Evolutionary conservation across 2,888 invertebrate genomes (phyloP), one percentile per base, ranked within the genome.

Genomic region (Zaprionus obscuricornis): DNA sequence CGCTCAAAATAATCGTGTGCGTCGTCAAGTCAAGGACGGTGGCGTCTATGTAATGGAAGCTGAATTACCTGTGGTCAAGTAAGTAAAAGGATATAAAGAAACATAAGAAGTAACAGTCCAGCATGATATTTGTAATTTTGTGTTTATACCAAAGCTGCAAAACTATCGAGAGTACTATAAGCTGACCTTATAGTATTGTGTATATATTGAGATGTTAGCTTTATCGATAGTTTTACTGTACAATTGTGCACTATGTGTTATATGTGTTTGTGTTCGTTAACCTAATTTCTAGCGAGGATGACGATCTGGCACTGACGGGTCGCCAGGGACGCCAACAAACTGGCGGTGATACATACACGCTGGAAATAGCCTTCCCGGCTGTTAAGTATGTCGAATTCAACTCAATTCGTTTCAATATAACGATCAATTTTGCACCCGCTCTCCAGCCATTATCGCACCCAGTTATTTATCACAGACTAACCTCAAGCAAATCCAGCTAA

Each of bases 351-450:
- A 96, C 96, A 85, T 97, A 97, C 93, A 95, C 93, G 92, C 93
- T 97, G 90, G 95, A 96, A 92, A 95, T 97, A 91, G 94, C 96
- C 89, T 97, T 97, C 94, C 96, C 96, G 89, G 95, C 96, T 88
- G 93, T 96, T 92, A 96, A 96, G 96, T 96, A 95, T 95, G 93
- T 93, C 83, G 59, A 57, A 45, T 36, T 50, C 56, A 65, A 37
- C 51, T 45, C 40, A 42, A n/a, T 40, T 49, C 64, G 42, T 46
- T n/a, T 47, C 18, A 18, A 26, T 17, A 43, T 52, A 68, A 57
- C 59, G 57, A 69, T 47, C 63, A 29, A 67, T 64, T 45, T 37
- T 59, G 63, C 63, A 70, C 65, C 69, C 52, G 52, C 51, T 46
- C 63, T 75, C 54, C 59, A 67, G 59, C n/a, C 65, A 82, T 58